Conservation (phyloP, 2,797 vertebrate species). For the Falco peregrinus region DNA sequence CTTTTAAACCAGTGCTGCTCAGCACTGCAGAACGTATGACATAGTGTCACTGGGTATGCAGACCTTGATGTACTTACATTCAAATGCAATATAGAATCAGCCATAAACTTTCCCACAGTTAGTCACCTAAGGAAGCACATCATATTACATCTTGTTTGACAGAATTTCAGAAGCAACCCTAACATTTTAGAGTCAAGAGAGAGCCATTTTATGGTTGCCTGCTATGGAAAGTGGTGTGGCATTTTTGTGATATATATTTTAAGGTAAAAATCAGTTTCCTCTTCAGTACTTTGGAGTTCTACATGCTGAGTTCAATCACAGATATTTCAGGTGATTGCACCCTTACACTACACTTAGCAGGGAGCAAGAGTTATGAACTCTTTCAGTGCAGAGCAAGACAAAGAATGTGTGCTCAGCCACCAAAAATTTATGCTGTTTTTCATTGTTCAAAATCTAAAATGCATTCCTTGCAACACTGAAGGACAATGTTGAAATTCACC, state of each 20-base stretch:
- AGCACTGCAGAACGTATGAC: not conserved
- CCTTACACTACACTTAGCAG: not conserved
- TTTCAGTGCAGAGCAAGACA: not conserved
- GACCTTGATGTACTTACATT: not conserved
- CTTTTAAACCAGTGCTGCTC: not conserved
- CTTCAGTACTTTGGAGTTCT: not conserved
- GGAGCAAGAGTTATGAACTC: not conserved
- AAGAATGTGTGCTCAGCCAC: not conserved
- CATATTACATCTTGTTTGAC: not conserved
- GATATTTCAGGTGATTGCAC: not conserved
- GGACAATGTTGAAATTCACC: not conserved
- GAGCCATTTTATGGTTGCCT: not conserved
- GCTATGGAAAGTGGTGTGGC: not conserved
- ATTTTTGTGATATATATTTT: not conserved
- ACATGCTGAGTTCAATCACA: not conserved
- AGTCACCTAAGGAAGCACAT: not conserved
- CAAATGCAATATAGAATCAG: not conserved
- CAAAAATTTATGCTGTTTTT: not conserved
- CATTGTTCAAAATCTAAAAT: not conserved
- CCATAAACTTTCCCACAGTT: not conserved
- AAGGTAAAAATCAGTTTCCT: not conserved
- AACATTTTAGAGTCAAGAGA: not conserved
- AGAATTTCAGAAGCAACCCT: not conserved
- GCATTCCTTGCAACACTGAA: not conserved
- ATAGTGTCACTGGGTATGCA: not conserved